Evolutionary conservation across 2,888 invertebrate species (phyloP), one percentile per base, ranked within the genome.

Genomic region (Apamea monoglypha): DNA sequence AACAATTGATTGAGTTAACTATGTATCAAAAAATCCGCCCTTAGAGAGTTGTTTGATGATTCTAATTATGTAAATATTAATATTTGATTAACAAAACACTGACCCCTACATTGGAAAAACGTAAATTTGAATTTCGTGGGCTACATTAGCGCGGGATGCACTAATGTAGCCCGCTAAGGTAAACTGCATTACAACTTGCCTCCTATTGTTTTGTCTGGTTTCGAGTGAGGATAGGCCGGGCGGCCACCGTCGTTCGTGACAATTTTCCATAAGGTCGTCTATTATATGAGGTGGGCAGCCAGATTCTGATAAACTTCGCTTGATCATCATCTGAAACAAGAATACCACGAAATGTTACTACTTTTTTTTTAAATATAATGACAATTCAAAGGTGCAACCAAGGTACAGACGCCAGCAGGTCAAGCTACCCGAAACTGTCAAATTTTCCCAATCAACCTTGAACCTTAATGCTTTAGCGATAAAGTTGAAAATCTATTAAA

Each of bases 171-270:
- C 61, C 32, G 4, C 16, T 32, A 63, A 63, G 18, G 6, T 36
- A 47, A 14, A 29, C 47, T 29, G 1, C 14, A 16, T 36, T 21
- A 21, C 12, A 59, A 74, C 76, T 91, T 98, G 98, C 91, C 99
- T 97, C 90, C 99, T 97, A 95, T 99, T 99, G 92, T 98, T 98
- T 94, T 99, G 99, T 87, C 99, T 97, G 2, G 99, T 99, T 96
- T 99, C 99, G 66, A 99, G 97, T 0, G 99, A 98, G 90, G 98
- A 98, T 21, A 99, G 97, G 21, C 99, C 99, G 0, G 98, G 98
- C 0, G 99, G 99, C 99, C 99, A 99, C 86, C 99, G 97, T 81
- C 99, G 97, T 94, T 99, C 99, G 94, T 99, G 99, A 85, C 99
- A 99, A 95, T 99, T 99, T 94, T 99, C 99, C 99, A 99, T 99